Percentiles rank a stretch among this genome's conserved stretches.
These are phyloP conservation scores for Watsonalla binaria DNA, from an alignment of 2,888 invertebrate genomes.

Conservation along the genomic window DNA sequence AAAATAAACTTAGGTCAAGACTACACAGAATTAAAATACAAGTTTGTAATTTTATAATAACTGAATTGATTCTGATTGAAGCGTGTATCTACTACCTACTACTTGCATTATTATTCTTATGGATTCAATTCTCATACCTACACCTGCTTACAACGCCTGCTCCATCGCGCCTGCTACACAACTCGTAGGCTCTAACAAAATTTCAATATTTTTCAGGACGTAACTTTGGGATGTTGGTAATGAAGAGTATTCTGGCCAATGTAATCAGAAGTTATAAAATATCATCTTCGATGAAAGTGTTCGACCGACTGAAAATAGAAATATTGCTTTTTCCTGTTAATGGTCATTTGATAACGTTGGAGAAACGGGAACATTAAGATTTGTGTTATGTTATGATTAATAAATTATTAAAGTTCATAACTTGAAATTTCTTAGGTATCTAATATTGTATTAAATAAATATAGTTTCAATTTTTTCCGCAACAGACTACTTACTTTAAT, in stretches of 20 bases:
- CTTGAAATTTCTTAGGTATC: background rate
- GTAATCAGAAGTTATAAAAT: conserved; percentile 49
- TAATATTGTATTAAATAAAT: background rate
- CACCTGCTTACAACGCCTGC: too few relatives aligned
- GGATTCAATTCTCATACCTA: too few relatives aligned
- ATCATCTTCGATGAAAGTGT: conserved; percentile 22
- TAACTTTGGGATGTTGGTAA: conserved; percentile 57
- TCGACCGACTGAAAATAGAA: conserved; percentile 53
- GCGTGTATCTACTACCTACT: too few relatives aligned
- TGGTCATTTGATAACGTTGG: conserved; percentile 49
- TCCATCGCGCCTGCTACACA: too few relatives aligned
- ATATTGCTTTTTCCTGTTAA: conserved; percentile 54
- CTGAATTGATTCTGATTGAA: too few relatives aligned
- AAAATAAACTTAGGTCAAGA: too few relatives aligned
- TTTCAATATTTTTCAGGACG: conserved; percentile 39
- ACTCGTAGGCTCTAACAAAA: background rate
- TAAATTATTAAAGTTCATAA: background rate
- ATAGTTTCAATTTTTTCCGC: too few relatives aligned
- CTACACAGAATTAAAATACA: too few relatives aligned
- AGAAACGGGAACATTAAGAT: conserved; percentile 24
- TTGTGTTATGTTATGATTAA: background rate
- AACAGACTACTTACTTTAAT: too few relatives aligned
- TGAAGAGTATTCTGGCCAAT: conserved; percentile 54
- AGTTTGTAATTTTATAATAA: too few relatives aligned
- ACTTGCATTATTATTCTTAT: too few relatives aligned